Evolutionary conservation across 2,113 vertebrate genomes (phyloP), one percentile per base, ranked within the genome.

Genomic region (Tetrao urogallus): DNA sequence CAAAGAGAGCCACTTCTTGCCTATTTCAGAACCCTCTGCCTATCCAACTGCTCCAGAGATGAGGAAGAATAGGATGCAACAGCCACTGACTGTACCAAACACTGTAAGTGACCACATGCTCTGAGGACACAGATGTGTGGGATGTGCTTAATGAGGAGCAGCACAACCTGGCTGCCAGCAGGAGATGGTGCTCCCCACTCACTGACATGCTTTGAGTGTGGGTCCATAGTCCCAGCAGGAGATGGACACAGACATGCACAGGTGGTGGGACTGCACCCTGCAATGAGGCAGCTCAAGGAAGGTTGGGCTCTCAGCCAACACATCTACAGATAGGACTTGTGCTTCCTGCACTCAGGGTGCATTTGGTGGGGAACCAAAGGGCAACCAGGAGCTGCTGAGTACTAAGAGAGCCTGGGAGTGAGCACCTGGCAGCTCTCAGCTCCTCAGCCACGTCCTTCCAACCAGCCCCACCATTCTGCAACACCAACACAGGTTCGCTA

Each of bases 291-390:
- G 28, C 40, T 64, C 17, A 42, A 32, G 16, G 16, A 32, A 32
- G 30, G 17, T 10, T 7, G 30, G 5, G 5, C 38, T 34, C 38
- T 34, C 8, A 8, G 8, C 32, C 34, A 60, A 5, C 54, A 16
- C 0, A 0, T n/a, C 42, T 17, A 2, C 1, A 12, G 5, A 7
- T 0, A 8, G 14, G 5, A 6, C 42, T 30, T n/a, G 63, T 19
- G 15, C 10, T 52, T 13, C 52, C 52, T 56, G 54, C 54, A 15
- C 52, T 54, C 14, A 8, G 38, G 17, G n/a, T 5, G 40, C 5
- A 7, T 1, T 32, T 67, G 24, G 16, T 16, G 22, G 15, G 36
- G 4, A 42, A 22, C 30, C 30, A 12, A 5, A 43, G 22, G 16
- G 14, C 5, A n/a, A 11, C 2, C 61, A 64, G 42, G 43, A 71